A percentile compares a stretch with the other conserved stretches of the same genome.
phyloP scores from a whole-genome alignment of 2,113 vertebrate genomes.

The Aramus guarauna region DNA sequence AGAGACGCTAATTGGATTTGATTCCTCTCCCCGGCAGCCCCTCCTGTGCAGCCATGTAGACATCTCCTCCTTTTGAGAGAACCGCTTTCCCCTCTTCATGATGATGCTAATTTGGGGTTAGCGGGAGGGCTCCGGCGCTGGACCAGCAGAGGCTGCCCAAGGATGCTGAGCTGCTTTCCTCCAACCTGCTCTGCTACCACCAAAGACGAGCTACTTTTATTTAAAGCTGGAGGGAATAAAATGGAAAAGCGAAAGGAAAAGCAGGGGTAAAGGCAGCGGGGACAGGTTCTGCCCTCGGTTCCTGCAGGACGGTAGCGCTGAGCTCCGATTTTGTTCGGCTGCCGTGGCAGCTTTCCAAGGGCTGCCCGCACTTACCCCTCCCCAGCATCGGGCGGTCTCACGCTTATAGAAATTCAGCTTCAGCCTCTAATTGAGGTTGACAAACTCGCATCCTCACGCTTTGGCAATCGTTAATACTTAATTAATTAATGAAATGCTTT shows the following conservation, averaged over 20 bases:
- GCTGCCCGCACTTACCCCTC: background rate
- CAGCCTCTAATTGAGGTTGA: background rate
- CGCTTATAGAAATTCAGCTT: background rate
- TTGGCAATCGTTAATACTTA: background rate
- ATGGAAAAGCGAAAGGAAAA: background rate
- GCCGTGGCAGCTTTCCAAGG: background rate
- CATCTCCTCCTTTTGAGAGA: background rate
- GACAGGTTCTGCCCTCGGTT: background rate
- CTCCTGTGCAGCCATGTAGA: background rate
- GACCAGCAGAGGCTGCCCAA: background rate
- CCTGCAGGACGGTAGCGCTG: background rate
- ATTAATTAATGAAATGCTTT: background rate
- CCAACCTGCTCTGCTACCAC: background rate
- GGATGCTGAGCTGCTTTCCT: background rate
- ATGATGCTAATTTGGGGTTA: background rate
- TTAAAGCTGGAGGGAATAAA: background rate
- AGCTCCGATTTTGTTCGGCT: background rate
- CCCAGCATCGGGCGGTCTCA: accelerated
- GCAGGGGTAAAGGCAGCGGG: background rate
- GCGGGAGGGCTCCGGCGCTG: accelerated
- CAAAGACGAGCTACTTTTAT: background rate
- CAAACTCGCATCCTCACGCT: background rate
- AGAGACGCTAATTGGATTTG: background rate
- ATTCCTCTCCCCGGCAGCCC: background rate
- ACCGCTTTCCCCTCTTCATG: background rate